Evolutionary conservation across 2,888 invertebrate species (phyloP), one percentile per base, ranked within the genome.

Genomic region (Cinara cedri): DNA sequence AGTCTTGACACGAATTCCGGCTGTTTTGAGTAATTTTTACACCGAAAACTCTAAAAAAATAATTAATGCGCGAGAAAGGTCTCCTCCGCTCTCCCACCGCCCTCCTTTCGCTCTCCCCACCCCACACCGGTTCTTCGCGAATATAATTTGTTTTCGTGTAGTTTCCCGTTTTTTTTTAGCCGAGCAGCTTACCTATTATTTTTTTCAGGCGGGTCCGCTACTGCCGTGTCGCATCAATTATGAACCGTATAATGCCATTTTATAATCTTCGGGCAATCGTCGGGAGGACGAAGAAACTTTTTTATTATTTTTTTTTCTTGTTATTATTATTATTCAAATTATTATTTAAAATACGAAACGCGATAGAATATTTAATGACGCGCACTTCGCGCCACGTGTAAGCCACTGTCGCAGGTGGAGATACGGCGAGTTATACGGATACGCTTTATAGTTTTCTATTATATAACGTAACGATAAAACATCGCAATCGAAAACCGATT

Each of bases 1-100:
- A 72, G 49, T 62, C 72, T 62, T 49, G 26, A 62, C 65, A 42
- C 16, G 54, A 65, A 54, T 65, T 65, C 72, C n/a, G 14, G 60
- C 19, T 49, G 60, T 72, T 72, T 57, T 72, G 72, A 72, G 51
- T 65, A 65, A 65, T 65, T 75, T 54, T 65, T 75, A 75, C 74
- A 75, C 54, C 10, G 24, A 65, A 65, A 75, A 42, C 63, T 63
- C 26, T 54, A 75, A 74, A 74, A 74, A 63, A 60, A 72, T 62
- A 62, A 72, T 72, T 72, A 72, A 72, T 62, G 62, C 62, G 49
- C 49, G 26, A 44, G 21, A 72, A 49, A n/a, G n/a, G 34, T 60
- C 42, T 57, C 51, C 34, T 14, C n/a, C n/a, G 66, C 54, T 34
- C 62, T 49, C 49, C 54, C 60, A 54, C 71, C 44, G 34, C 54